Base-by-base conservation (phyloP, 2,888 invertebrate species). In the Drosophila anomalipes region DNA sequence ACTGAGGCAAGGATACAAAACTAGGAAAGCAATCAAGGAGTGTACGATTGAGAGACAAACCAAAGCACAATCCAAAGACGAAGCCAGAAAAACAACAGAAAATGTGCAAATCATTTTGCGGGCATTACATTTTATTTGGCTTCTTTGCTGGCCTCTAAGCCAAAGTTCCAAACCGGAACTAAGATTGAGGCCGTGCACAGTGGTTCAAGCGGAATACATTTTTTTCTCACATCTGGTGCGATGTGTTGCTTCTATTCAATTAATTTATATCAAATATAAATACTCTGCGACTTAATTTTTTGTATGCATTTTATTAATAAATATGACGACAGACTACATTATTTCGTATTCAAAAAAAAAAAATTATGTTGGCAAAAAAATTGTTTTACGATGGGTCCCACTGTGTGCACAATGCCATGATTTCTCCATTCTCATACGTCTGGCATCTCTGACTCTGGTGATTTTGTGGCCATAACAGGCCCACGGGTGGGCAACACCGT, bases 21-120 rank as follows among this genome's bases (percentile, higher is more conserved):
- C 77, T 66, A 81, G 75, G 77, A 89, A 86, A 72, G 87, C 89
- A 85, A 85, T 89, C 85, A 85, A 80, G 73, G 58, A 61, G 67
- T 66, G 26, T 78, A 61, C 87, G 85, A 86, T 86, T 89, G 84
- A 78, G 82, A 89, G 57, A 69, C 77, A 74, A 69, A 63, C 63
- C 71, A 82, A 72, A 57, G 79, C 69, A 63, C 51, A 82, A 84
- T 64, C 59, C 54, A 37, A 10, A 66, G 58, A 41, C 54, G 52
- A 37, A 59, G 53, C 19, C 44, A 54, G 16, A 62, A 58, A 75
- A 66, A 63, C 51, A 77, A 63, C 59, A 51, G 35, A 41, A 78
- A 81, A 81, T 69, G 44, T 66, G 82, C 81, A 86, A 82, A 86
- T 84, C 85, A 87, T 79, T 84, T 86, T 86, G 82, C 52, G 74